These are phyloP conservation scores for Agrypnus murinus DNA, from an alignment of 2,888 invertebrate genomes.

Conservation along the genomic window DNA sequence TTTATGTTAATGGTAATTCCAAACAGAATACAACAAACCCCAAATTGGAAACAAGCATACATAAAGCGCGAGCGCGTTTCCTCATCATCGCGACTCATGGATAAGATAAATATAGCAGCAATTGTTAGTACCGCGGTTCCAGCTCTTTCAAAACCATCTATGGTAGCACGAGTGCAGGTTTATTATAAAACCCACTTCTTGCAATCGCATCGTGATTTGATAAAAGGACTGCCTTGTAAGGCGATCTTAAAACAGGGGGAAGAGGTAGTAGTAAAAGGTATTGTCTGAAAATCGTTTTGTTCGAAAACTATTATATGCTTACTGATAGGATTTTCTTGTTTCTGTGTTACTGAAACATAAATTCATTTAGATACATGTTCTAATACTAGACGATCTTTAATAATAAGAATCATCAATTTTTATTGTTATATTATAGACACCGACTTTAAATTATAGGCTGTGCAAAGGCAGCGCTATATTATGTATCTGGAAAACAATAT, in stretches of 20 bases:
- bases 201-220: constrained; percentile 40
- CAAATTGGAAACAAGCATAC: too few species aligned
- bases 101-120: constrained; percentile 38
- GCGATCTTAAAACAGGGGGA: constrained; percentile 38
- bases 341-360: constrained; percentile 25
- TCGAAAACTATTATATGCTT: constrained; percentile 35
- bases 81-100: constrained; percentile 5
- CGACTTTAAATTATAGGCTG: constrained; percentile 22
- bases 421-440: constrained; percentile 8
- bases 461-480: too few species aligned
- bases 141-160: constrained; percentile 41
- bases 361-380: background rate
- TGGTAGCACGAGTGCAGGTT: constrained; percentile 33
- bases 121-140: constrained; percentile 21
- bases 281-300: constrained; percentile 35
- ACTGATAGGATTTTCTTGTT: constrained; percentile 31
- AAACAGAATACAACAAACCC: too few species aligned
- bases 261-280: constrained; percentile 31
- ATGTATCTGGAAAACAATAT: too few species aligned
- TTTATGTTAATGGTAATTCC: too few species aligned
- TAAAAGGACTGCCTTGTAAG: constrained; percentile 40
- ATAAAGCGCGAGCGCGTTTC: constrained; percentile 15
- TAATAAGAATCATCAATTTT: too few species aligned
- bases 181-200: constrained; percentile 43
- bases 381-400: too few species aligned